Evolutionary conservation across 2,113 vertebrate genomes (phyloP).

Genomic region (Orthochromis malagaraziensis): DNA sequence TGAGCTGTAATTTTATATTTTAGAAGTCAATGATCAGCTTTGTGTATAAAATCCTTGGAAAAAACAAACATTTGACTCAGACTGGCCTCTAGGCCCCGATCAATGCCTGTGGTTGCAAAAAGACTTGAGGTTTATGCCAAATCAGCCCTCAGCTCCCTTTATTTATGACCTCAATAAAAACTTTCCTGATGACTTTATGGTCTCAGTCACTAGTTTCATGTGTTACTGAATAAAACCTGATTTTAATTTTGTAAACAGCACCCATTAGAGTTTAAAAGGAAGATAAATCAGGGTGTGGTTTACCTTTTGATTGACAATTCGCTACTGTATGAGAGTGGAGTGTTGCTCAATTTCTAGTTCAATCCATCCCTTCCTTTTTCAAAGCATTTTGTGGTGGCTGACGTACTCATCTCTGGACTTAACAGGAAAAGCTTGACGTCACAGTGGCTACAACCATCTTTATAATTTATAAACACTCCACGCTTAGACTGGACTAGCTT

Average conservation of each 20-base stretch:
- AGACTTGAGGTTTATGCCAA: background rate
- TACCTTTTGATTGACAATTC: background rate
- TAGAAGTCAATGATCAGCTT: background rate
- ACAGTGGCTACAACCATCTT: background rate
- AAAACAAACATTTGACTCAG: background rate
- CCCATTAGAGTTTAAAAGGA: background rate
- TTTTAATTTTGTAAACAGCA: background rate
- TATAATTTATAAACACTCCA: background rate
- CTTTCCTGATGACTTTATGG: background rate
- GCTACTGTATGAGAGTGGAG: background rate
- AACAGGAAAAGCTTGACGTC: background rate
- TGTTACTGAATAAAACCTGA: background rate
- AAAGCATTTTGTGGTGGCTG: background rate
- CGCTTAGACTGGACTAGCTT: background rate
- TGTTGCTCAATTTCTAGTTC: background rate
- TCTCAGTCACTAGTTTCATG: background rate
- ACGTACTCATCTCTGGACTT: background rate
- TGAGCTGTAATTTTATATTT: background rate
- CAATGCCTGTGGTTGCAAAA: background rate
- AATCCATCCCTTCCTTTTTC: background rate
- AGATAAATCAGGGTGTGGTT: background rate
- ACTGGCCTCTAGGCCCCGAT: background rate
- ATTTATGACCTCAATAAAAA: background rate
- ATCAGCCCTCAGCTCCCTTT: background rate
- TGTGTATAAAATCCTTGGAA: background rate